Evolutionary conservation across 1,140 invertebrate species (phyloP), one percentile per base, ranked within the genome.

Genomic region (Scaptomyza pallida): DNA sequence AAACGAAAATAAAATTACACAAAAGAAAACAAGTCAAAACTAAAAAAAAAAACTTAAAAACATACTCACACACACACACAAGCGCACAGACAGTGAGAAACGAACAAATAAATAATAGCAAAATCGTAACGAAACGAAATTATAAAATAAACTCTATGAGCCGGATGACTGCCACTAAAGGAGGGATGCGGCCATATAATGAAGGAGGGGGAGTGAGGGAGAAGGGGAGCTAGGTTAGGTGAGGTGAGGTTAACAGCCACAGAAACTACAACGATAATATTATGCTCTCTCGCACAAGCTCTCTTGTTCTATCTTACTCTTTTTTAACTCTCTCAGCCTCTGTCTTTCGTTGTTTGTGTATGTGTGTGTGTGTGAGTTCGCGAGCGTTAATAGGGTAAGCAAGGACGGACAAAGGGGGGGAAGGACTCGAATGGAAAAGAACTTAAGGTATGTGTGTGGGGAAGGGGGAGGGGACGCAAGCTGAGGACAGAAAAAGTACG

Each of bases 61-160:
- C 61, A 80, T 45, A 68, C 74, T 75, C 67, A 83, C 55, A 72
- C 43, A 81, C 44, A 59, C 19, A 30, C 45, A n/a, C 23, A 47
- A 12, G 71, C 12, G 60, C 30, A 47, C 8, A 45, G 48, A 62
- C 41, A 75, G 57, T 52, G 80, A 76, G 69, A 81, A 75, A 67
- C 72, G 62, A 81, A 85, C 80, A 81, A 85, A 86, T 88, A 86
- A 72, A 82, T 82, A 82, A 88, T 86, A 86, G 81, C 77, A 86
- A 86, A 88, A 86, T 86, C 81, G 81, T 86, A 86, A 88, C 81
- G 82, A 86, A 86, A 86, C 74, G 82, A 88, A 81, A 86, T 88
- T 56, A 70, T 57, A 70, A 80, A 80, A 86, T 86, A 88, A 86
- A 86, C 81, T 86, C 78, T 78, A 81, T 86, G 80, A 72, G 62